These are phyloP conservation scores for Gymnopithys bicolor DNA, from an alignment of 2,797 vertebrate species.

Conservation along the genomic window DNA sequence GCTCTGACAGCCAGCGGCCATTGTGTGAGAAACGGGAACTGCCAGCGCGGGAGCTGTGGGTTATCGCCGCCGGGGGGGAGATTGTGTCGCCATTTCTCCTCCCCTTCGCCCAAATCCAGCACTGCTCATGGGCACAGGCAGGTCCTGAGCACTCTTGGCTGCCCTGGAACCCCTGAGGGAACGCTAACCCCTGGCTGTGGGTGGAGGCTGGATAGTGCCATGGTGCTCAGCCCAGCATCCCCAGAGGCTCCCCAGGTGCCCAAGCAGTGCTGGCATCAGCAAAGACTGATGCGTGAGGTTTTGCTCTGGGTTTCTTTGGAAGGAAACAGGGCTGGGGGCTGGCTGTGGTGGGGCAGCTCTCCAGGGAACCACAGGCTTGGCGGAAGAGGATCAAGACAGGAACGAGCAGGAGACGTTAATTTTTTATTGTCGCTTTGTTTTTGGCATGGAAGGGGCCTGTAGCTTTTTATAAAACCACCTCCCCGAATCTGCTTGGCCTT, in stretches of 20 bases:
- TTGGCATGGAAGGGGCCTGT: neutral
- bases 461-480: constrained; percentile 29
- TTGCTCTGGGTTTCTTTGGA: neutral
- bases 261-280: neutral
- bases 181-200: accelerated
- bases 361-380: neutral
- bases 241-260: no score
- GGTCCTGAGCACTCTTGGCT: neutral
- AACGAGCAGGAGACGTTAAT: neutral
- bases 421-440: constrained; percentile 14
- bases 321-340: neutral
- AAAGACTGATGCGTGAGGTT: accelerated
- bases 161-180: accelerated
- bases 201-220: accelerated
- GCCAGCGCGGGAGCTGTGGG: neutral
- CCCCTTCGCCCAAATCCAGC: neutral
- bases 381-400: neutral
- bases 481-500: constrained; percentile 4
- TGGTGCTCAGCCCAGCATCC: neutral
- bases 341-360: neutral
- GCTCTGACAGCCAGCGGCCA: constrained; percentile 41
- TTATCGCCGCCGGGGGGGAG: neutral
- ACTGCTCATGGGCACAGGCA: accelerated
- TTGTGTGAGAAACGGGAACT: neutral
- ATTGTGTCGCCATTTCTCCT: neutral